phyloP scores from a whole-genome alignment of 2,797 vertebrate species.

The Siniperca undulata region DNA sequence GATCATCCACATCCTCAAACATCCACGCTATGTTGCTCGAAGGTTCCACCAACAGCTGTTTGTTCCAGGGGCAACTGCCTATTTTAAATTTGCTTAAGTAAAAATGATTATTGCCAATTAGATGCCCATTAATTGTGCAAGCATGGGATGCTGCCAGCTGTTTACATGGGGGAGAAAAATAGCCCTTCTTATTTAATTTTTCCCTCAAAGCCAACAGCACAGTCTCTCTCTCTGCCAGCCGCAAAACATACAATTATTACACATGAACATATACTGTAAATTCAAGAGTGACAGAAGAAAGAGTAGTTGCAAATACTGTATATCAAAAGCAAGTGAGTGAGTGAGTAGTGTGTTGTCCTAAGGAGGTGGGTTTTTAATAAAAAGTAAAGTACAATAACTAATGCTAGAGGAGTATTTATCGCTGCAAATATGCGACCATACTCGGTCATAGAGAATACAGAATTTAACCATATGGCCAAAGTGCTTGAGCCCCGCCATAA shows the following conservation, averaged over 20 bases:
- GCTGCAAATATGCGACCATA: too few relatives aligned
- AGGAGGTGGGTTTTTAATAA: not conserved
- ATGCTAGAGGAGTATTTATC: too few relatives aligned
- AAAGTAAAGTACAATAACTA: not conserved
- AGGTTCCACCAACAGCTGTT: constrained; percentile 94
- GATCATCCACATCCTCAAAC: constrained; percentile 85
- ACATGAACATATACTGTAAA: constrained; percentile 39
- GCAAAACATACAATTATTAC: constrained; percentile 47
- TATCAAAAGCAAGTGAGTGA: not conserved
- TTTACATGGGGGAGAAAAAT: constrained; percentile 95
- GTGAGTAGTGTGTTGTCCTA: not conserved
- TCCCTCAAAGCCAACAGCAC: constrained; percentile 80
- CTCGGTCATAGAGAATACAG: too few relatives aligned
- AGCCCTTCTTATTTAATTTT: constrained; percentile 89
- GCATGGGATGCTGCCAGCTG: constrained; percentile 96
- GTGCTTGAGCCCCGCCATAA: too few relatives aligned
- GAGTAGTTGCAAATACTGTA: constrained; percentile 17
- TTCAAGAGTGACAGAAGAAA: constrained; percentile 26
- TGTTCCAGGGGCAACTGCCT: constrained; percentile 92
- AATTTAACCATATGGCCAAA: too few relatives aligned
- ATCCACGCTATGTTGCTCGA: constrained; percentile 88
- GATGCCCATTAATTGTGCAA: constrained; percentile 99
- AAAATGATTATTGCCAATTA: constrained; percentile 99
- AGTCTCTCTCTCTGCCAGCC: constrained; percentile 58
- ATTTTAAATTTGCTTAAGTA: constrained; percentile 93